Conservation (phyloP, 2,797 vertebrate genomes). For the Capromys pilorides region DNA sequence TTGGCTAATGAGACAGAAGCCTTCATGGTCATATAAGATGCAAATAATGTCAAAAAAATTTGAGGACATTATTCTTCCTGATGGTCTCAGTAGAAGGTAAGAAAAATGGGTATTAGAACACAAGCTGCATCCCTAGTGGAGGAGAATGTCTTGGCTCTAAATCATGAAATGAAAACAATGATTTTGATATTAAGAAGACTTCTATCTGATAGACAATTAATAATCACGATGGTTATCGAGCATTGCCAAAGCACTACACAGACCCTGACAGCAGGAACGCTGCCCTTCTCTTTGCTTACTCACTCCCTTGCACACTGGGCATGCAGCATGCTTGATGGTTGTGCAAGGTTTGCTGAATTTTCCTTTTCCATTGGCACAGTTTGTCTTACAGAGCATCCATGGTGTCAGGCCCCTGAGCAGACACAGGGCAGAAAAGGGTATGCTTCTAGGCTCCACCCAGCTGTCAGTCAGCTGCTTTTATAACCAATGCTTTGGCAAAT, state of each 20-base stretch:
- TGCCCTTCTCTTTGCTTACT: constrained; percentile 1
- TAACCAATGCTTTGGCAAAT: not conserved
- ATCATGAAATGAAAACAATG: constrained; percentile 36
- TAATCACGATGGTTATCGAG: not conserved
- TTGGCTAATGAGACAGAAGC: not conserved
- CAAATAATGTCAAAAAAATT: not conserved
- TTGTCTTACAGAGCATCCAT: not conserved
- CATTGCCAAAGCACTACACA: not conserved
- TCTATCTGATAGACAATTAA: not conserved
- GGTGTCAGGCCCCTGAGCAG: constrained; percentile 48
- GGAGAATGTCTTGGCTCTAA: constrained; percentile 1
- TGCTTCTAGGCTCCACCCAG: not conserved
- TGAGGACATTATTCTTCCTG: not conserved
- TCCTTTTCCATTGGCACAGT: not conserved
- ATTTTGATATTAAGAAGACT: constrained; percentile 26
- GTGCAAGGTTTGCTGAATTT: constrained; percentile 19
- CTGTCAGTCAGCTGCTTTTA: not conserved
- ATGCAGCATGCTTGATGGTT: not conserved
- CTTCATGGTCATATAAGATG: not conserved
- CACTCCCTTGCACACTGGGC: constrained; percentile 25
- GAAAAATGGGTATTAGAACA: not conserved
- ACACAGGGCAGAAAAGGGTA: constrained; percentile 25
- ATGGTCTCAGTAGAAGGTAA: not conserved
- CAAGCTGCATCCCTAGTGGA: not conserved
- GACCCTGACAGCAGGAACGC: not conserved